Base-by-base conservation (phyloP, 2,113 vertebrate species). In the Macroglossus sobrinus region DNA sequence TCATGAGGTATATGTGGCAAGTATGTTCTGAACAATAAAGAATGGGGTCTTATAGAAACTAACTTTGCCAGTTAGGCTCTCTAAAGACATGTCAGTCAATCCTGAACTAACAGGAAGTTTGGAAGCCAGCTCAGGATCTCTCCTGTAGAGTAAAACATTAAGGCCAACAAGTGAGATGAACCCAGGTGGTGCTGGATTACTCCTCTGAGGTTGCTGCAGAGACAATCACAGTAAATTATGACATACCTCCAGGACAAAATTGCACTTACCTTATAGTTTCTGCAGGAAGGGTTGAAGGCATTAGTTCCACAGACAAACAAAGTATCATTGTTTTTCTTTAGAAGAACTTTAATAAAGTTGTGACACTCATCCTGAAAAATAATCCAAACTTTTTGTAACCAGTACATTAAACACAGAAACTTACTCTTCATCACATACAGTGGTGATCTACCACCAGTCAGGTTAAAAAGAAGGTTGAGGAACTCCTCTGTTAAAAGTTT, bases 271-370 rank as follows among this genome's bases (percentile, higher is more conserved):
- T 99, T 99, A 98, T 99, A 99, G 94, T 99, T 99, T 97, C 99
- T 99, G 98, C 99, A 99, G 92, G 99, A 99, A 38, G 99, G 99
- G 98, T 99, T 99, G 98, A 99, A 99, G 87, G 99, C 99, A 91
- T 99, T 99, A 93, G 99, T 99, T 97, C 99, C 99, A 75, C 99
- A 99, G 97, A 99, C 99, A 98, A 99, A 99, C 97, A 99, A 96
- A 19, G 99, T 99, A 93, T 99, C 99, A 12, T 99, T 99, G 18
- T 98, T 99, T 98, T 99, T 99, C 99, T 99, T 99, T 92, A 99
- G 98, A 81, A 99, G 99, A 97, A 99, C 99, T 98, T 99, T 99
- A 98, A 99, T 99, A 98, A 99, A 99, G 97, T 99, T 99, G 98
- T 99, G 99, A 98, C 99, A 99, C 97, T 99, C 99, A 94, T 99